Percentiles rank a stretch among this genome's conserved stretches.
Conservation (phyloP, 2,888 invertebrate species). For the Ypsolopha sequella region DNA sequence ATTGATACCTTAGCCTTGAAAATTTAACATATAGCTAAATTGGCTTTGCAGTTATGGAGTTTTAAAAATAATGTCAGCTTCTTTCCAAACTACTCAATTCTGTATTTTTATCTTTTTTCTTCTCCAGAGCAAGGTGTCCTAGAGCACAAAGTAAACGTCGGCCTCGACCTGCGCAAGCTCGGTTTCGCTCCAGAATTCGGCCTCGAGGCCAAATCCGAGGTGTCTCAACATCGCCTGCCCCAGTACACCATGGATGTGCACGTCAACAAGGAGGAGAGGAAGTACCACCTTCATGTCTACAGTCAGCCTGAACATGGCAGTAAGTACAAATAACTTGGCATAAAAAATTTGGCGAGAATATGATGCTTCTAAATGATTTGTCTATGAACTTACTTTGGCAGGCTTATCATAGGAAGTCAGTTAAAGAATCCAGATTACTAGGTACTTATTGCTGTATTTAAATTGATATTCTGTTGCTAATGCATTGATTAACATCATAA, state of each 20-base stretch:
- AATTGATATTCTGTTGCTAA: too few relatives aligned
- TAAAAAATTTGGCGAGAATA: background rate
- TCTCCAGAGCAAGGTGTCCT: constrained; percentile 59
- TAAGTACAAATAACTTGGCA: constrained; percentile 24
- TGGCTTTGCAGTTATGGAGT: background rate
- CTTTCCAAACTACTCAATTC: background rate
- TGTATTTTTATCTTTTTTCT: background rate
- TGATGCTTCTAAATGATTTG: too few relatives aligned
- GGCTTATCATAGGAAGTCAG: too few relatives aligned
- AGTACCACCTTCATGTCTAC: constrained; percentile 79
- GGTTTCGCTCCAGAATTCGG: constrained; percentile 83
- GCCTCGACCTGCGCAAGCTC: constrained; percentile 79
- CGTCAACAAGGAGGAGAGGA: constrained; percentile 77
- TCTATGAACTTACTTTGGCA: too few relatives aligned
- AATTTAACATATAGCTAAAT: too few relatives aligned
- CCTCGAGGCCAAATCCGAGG: constrained; percentile 73
- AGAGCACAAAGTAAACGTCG: constrained; percentile 74
- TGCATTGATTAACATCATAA: too few relatives aligned
- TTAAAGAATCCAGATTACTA: too few relatives aligned
- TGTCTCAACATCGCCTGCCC: constrained; percentile 67
- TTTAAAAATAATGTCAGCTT: background rate
- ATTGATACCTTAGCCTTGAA: too few relatives aligned
- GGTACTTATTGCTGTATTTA: too few relatives aligned
- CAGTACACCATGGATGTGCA: constrained; percentile 81
- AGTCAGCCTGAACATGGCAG: constrained; percentile 74